A percentile compares a stretch with the other conserved stretches of the same genome.
Evolutionary conservation across 2,888 invertebrate species (phyloP).

Genomic region (Brachypterus glaber): DNA sequence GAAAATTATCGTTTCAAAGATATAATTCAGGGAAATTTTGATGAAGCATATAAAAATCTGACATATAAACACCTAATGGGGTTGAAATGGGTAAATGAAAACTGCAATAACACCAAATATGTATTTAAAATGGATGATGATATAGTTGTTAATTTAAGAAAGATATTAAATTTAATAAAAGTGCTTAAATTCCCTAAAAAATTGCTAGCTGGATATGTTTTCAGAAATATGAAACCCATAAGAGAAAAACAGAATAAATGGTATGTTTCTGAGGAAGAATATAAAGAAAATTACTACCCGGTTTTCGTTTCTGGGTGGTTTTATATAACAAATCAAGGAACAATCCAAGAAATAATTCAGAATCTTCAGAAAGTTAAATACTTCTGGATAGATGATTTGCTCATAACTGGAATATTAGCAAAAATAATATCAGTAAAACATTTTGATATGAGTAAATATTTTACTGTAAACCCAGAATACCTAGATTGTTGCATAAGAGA

Average conservation of each 20-base stretch:
- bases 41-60: slow-evolving; percentile 69
- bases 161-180: slow-evolving; percentile 43
- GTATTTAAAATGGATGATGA: slow-evolving; percentile 76
- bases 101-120: slow-evolving; percentile 51
- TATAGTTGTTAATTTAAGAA: slow-evolving; percentile 60
- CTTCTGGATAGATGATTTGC: slow-evolving; percentile 91
- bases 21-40: slow-evolving; percentile 65
- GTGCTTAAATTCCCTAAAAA: slow-evolving; percentile 30
- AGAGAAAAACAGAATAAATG: slow-evolving; percentile 65
- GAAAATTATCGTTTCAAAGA: slow-evolving; percentile 59
- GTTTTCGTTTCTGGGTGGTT: slow-evolving; percentile 77
- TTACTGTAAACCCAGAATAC: slow-evolving; percentile 61
- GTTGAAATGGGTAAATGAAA: slow-evolving; percentile 58
- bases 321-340: slow-evolving; percentile 61
- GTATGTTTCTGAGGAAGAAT: slow-evolving; percentile 66
- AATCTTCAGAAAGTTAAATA: slow-evolving; percentile 50
- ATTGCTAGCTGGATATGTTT: slow-evolving; percentile 56
- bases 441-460: slow-evolving; percentile 50
- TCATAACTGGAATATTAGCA: slow-evolving; percentile 70
- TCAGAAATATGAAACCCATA: slow-evolving; percentile 53
- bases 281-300: slow-evolving; percentile 52
- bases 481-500: slow-evolving; percentile 65
- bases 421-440: slow-evolving; percentile 48
- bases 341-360: slow-evolving; percentile 49
- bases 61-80: slow-evolving; percentile 79